A percentile compares a stretch with the other conserved stretches of the same genome.
phyloP scores from a whole-genome alignment of 2,797 vertebrate species.

The Atherinosoma microstoma region DNA sequence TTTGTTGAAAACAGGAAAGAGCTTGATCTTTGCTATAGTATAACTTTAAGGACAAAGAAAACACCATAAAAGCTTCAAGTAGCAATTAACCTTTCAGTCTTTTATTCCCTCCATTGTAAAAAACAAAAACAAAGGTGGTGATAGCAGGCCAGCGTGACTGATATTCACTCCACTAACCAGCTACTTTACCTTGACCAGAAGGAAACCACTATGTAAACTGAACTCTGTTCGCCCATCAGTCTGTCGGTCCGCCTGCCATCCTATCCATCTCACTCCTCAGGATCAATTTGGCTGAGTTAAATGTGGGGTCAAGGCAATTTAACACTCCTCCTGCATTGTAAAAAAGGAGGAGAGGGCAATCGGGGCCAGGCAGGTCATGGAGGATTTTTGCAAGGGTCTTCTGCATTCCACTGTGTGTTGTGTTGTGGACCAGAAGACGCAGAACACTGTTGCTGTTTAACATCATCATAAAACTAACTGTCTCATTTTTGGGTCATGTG shows the following conservation, averaged over 20 bases:
- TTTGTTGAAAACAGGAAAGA: background rate
- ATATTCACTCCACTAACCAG: slow-evolving; percentile 32
- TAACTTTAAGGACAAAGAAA: background rate
- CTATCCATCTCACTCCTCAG: slow-evolving; percentile 64
- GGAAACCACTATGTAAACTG: slow-evolving; percentile 56
- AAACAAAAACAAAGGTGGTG: slow-evolving; percentile 13
- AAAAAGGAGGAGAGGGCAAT: slow-evolving; percentile 46
- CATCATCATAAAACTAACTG: slow-evolving; percentile 30
- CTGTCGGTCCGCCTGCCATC: slow-evolving; percentile 37
- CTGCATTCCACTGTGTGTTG: slow-evolving; percentile 44
- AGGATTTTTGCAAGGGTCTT: slow-evolving; percentile 50
- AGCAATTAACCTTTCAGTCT: slow-evolving; percentile 4
- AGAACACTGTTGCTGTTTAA: slow-evolving; percentile 37
- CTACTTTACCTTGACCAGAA: slow-evolving; percentile 50
- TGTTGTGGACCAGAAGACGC: slow-evolving; percentile 20
- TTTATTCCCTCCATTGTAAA: slow-evolving; percentile 6
- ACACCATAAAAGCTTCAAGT: background rate
- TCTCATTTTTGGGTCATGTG: slow-evolving; percentile 8
- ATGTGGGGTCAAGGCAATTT: slow-evolving; percentile 77
- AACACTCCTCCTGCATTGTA: slow-evolving; percentile 69
- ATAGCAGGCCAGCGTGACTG: slow-evolving; percentile 34
- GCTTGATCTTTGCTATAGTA: background rate
- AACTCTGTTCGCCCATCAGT: slow-evolving; percentile 40
- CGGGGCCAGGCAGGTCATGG: slow-evolving; percentile 64
- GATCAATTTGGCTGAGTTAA: slow-evolving; percentile 73